Conservation (phyloP, 2,888 invertebrate species). For the Yponomeuta malinellus region DNA sequence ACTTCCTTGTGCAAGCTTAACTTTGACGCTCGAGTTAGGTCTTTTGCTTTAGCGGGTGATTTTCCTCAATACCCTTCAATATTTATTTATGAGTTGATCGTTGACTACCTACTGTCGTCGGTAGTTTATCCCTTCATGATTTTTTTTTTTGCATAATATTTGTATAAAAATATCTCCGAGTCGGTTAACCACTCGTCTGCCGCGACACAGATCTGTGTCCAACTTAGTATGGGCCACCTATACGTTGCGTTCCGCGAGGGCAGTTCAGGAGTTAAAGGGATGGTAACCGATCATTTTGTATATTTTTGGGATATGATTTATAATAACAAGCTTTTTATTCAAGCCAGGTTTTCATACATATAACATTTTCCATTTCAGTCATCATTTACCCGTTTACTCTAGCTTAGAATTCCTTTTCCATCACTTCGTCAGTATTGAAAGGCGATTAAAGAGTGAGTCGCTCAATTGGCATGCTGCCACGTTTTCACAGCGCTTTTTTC, state of each 20-base stretch:
- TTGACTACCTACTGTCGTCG: neutral
- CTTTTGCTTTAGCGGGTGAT: neutral
- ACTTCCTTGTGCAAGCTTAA: neutral
- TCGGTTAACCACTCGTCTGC: no score
- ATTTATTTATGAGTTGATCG: neutral
- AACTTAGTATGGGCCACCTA: no score
- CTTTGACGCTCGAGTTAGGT: neutral
- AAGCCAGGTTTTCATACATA: neutral
- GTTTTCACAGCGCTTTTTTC: neutral
- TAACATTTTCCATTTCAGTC: neutral
- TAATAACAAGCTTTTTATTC: neutral
- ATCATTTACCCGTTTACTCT: neutral
- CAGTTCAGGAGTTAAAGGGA: no score
- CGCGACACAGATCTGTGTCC: no score
- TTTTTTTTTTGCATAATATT: neutral
- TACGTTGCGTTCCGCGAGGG: no score
- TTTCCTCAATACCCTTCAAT: neutral
- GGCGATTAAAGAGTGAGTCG: neutral
- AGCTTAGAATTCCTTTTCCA: neutral
- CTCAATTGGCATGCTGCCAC: neutral
- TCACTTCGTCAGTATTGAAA: neutral
- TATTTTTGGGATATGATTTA: no score
- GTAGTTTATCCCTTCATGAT: neutral
- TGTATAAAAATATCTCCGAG: no score
- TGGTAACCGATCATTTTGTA: no score